Percentiles rank a stretch among this genome's conserved stretches.
Conservation (phyloP, 2,797 vertebrate species). For the Sebastes wilsoni region DNA sequence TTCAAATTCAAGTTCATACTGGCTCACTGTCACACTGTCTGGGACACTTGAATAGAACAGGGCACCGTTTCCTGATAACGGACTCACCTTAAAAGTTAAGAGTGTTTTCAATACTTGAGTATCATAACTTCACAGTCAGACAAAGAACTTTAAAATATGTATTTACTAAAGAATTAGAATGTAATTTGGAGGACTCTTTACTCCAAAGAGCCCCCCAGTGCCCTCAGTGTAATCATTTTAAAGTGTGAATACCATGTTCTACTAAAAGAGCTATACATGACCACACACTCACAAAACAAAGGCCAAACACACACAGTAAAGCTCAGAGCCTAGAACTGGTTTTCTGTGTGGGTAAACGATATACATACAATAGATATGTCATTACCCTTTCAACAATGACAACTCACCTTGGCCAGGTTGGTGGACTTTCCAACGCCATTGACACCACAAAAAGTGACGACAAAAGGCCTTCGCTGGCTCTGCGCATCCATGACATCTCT, state of each 20-base stretch:
- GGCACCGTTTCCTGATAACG: not conserved
- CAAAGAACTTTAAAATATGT: not conserved
- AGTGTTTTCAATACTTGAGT: not conserved
- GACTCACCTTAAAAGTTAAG: not conserved
- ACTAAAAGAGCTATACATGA: not conserved
- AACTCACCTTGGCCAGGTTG: conserved; percentile 93
- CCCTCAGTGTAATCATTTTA: not conserved
- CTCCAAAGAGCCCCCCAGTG: not conserved
- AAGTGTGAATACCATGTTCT: not conserved
- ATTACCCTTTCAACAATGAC: not conserved
- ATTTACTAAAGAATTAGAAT: not conserved
- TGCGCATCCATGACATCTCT: conserved; percentile 96
- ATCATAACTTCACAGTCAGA: not conserved
- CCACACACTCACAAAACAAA: not conserved
- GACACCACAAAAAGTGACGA: conserved; percentile 96
- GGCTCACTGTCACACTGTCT: no score
- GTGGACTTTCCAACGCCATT: conserved; percentile 98
- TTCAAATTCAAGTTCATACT: not conserved
- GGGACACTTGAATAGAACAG: no score
- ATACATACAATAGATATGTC: no score
- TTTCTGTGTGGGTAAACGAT: not conserved
- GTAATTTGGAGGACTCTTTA: not conserved
- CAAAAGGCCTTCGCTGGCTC: conserved; percentile 89
- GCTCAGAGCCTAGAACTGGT: not conserved
- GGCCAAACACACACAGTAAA: not conserved